Evolutionary conservation across 2,888 invertebrate genomes (phyloP).

Genomic region (Macrophya alboannulata): DNA sequence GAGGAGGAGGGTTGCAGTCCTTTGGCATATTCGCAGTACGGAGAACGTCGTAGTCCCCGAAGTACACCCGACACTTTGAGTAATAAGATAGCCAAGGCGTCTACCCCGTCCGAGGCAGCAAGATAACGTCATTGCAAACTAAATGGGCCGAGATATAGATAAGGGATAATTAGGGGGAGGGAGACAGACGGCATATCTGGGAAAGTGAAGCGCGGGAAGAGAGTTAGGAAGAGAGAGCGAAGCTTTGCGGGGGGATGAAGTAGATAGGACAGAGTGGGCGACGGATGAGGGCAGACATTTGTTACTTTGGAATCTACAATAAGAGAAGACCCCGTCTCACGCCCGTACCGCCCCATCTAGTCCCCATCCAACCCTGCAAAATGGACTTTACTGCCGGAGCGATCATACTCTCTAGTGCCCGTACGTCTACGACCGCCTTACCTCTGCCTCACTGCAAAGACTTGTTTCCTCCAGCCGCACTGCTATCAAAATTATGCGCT

Average conservation of each 20-base stretch:
- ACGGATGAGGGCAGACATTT: slow-evolving; percentile 75
- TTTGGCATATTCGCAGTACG: slow-evolving; percentile 47
- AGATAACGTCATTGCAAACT: slow-evolving; percentile 79
- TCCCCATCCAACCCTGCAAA: slow-evolving; percentile 59
- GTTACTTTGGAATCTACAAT: slow-evolving; percentile 75
- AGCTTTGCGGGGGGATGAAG: slow-evolving; percentile 58
- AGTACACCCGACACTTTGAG: slow-evolving; percentile 75
- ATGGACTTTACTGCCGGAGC: slow-evolving; percentile 58
- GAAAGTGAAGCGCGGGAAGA: slow-evolving; percentile 43
- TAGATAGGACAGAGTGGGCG: slow-evolving; percentile 58
- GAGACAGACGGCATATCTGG: slow-evolving; percentile 70
- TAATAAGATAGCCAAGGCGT: slow-evolving; percentile 77
- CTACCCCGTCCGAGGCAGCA: slow-evolving; percentile 68
- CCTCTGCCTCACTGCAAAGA: slow-evolving; percentile 24
- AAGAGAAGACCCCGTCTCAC: slow-evolving; percentile 61
- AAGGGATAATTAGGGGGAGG: slow-evolving; percentile 78
- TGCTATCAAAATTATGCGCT: slow-evolving; percentile 15
- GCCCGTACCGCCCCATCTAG: slow-evolving; percentile 48
- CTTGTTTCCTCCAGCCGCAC: not conserved
- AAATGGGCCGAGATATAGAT: slow-evolving; percentile 79
- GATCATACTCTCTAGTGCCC: slow-evolving; percentile 58
- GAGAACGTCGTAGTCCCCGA: slow-evolving; percentile 40
- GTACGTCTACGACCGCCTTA: slow-evolving; percentile 33
- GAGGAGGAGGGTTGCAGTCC: slow-evolving; percentile 30
- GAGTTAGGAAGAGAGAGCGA: slow-evolving; percentile 60